A percentile compares a stretch with the other conserved stretches of the same genome.
phyloP scores from a whole-genome alignment of 1,140 invertebrate genomes.

The Caerostris extrusa region DNA sequence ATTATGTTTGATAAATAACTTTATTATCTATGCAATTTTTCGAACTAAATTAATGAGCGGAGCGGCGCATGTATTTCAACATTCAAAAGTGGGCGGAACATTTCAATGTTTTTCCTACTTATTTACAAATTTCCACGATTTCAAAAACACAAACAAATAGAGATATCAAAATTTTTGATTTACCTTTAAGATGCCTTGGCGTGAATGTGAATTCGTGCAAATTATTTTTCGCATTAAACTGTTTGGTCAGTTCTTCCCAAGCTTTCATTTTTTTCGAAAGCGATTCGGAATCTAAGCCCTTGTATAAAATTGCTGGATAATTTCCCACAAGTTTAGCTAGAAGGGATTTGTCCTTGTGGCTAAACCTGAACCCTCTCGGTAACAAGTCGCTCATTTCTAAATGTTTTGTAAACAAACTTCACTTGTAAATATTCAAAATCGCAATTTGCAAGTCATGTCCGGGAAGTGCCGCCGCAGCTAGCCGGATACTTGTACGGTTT shows the following conservation, averaged over 20 bases:
- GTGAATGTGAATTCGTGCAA: not conserved
- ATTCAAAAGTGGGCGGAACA: not conserved
- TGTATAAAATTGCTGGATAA: slow-evolving; percentile 34
- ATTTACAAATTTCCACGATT: not conserved
- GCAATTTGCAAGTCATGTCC: not conserved
- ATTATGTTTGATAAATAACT: too few species aligned
- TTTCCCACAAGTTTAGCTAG: not conserved
- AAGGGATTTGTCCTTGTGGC: slow-evolving; percentile 16
- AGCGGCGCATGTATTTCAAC: too few species aligned
- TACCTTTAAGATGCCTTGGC: slow-evolving; percentile 15
- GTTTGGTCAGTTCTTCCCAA: slow-evolving; percentile 8
- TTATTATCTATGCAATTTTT: too few species aligned
- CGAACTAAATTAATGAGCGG: too few species aligned
- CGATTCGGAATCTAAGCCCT: slow-evolving; percentile 3
- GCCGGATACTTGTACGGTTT: not conserved
- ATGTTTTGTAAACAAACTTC: not conserved
- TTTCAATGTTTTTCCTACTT: too few species aligned
- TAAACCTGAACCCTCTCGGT: slow-evolving; percentile 1
- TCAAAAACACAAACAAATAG: not conserved
- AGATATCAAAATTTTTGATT: not conserved
- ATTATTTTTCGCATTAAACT: not conserved
- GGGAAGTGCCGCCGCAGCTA: not conserved
- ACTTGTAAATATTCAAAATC: not conserved
- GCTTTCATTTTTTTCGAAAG: slow-evolving; percentile 16
- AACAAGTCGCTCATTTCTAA: slow-evolving; percentile 18